Conservation (phyloP, 2,113 vertebrate species). For the Toxotes jaculatrix region DNA sequence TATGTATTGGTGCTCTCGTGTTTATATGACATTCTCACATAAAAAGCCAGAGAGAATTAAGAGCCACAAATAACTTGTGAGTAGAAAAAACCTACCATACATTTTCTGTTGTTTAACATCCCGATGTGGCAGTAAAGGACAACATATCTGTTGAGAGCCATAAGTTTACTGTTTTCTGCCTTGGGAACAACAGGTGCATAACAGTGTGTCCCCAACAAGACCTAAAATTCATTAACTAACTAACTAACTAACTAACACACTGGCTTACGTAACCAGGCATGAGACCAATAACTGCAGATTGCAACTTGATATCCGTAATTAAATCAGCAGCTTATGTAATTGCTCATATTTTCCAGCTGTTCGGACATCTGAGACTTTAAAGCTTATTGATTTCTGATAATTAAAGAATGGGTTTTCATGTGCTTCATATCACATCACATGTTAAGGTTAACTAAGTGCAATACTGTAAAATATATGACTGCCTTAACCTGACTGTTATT, state of each 20-base stretch:
- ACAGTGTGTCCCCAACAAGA: slow-evolving; percentile 9
- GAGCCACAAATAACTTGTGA: no score
- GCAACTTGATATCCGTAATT: slow-evolving; percentile 69
- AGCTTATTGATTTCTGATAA: slow-evolving; percentile 34
- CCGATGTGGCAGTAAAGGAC: neutral
- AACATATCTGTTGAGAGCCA: neutral
- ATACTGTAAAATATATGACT: no score
- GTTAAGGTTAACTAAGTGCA: neutral
- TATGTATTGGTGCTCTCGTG: neutral
- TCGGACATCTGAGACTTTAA: slow-evolving; percentile 37
- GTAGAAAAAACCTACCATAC: neutral
- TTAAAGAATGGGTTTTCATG: neutral
- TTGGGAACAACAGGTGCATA: slow-evolving; percentile 18
- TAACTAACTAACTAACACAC: slow-evolving; percentile 36
- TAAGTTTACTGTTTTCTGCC: neutral
- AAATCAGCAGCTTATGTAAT: slow-evolving; percentile 64
- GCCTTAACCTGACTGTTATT: neutral
- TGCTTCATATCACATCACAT: neutral
- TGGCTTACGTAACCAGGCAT: slow-evolving; percentile 44
- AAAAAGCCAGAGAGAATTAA: neutral
- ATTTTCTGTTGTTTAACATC: slow-evolving; percentile 7
- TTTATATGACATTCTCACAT: neutral
- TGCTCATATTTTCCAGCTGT: slow-evolving; percentile 58
- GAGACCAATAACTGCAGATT: slow-evolving; percentile 49
- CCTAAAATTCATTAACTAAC: slow-evolving; percentile 34